These are phyloP conservation scores for Steatocranus sp. DNA, from an alignment of 2,797 vertebrate genomes.

Conservation along the genomic window DNA sequence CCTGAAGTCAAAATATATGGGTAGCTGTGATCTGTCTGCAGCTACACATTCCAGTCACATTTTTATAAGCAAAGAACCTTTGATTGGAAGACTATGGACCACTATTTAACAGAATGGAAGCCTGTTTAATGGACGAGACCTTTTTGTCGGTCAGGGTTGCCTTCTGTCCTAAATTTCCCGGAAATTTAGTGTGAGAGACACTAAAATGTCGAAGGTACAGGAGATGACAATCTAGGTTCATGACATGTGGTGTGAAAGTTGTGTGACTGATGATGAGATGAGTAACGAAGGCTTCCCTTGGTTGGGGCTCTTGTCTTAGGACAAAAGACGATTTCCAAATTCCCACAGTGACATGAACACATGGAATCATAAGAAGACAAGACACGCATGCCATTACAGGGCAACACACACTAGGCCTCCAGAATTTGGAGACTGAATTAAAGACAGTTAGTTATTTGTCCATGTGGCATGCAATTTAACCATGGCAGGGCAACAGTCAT, in stretches of 20 bases:
- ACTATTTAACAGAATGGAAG: neutral
- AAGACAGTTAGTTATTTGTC: constrained; percentile 43
- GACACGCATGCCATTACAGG: constrained; percentile 38
- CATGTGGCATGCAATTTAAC: constrained; percentile 46
- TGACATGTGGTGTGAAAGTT: neutral
- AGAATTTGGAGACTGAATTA: neutral
- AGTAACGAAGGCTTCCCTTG: constrained; percentile 11
- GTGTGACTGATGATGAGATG: neutral
- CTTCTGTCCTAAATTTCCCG: neutral
- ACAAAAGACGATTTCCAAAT: neutral
- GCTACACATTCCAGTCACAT: neutral
- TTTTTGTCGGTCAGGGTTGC: neutral
- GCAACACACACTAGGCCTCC: constrained; percentile 28
- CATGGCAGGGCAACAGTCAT: neutral
- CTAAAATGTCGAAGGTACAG: neutral
- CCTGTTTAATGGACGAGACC: neutral
- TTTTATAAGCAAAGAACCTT: neutral
- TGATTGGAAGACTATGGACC: neutral
- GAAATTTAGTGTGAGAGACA: neutral
- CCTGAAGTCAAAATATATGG: neutral
- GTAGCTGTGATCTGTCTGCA: neutral
- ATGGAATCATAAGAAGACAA: constrained; percentile 29
- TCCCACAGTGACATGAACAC: constrained; percentile 41
- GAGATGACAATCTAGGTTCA: neutral
- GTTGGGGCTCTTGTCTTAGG: constrained; percentile 32